Base-by-base conservation (phyloP, 2,113 vertebrate species). In the Oncorhynchus kisutch region DNA sequence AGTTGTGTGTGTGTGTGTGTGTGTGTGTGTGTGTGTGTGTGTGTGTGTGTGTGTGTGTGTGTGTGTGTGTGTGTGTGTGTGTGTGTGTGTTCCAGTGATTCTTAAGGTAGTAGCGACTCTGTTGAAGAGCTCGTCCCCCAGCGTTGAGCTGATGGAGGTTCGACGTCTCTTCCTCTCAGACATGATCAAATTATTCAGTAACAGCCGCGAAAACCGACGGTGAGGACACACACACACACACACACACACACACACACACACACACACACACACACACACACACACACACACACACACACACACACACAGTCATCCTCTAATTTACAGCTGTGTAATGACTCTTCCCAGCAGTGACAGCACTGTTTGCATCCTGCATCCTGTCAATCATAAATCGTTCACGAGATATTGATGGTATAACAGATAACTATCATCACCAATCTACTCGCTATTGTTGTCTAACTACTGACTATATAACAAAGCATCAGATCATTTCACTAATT, bases 181-280 rank as follows among this genome's bases (percentile, higher is more conserved):
- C 85, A 99, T 99, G 98, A 99, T 99, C 86, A 99, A 99, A 84
- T 96, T 99, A 84, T 99, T 99, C 88, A 99, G 97, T 86, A 99
- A 99, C 88, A 99, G 98, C 85, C 94, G 98, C 57, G 98, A 99
- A 90, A 99, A 99, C 81, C 93, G 98, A 83, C 96, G 98, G 98
- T 99, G 91, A 88, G 93, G 85, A n/a, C 66, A 64, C 24, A 60
- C 54, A 49, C 57, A 0, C 24, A 29, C 65, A 34, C 49, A 75
- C 12, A 34, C 29, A 24, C 45, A 39, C 9, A 59, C 54, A 59
- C 54, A 5, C 31, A 31, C 31, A 31, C 31, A 31, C 20, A 59
- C 57, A 20, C 18, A n/a, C n/a, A n/a, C n/a, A n/a, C n/a, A n/a
- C n/a, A n/a, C n/a, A n/a, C 66, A 64, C 24, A 60, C 54, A 49